A percentile compares a stretch with the other conserved stretches of the same genome.
Evolutionary conservation across 1,140 invertebrate species (phyloP).

Genomic region (Magallana ariakensis): DNA sequence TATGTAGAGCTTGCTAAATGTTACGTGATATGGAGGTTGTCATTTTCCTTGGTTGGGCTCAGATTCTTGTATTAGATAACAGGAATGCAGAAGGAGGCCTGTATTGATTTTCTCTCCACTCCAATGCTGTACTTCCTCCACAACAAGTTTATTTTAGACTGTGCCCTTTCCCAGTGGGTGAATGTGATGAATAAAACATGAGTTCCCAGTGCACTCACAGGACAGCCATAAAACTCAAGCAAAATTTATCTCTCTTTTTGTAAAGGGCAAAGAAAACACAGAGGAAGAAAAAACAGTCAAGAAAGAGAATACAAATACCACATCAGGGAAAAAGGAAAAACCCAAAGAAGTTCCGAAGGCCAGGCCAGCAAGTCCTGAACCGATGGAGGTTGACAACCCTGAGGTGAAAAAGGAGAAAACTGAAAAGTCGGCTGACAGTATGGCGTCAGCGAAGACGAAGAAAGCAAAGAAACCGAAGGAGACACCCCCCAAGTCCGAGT

Average conservation of each 20-base stretch:
- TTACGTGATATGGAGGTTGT: too few species aligned
- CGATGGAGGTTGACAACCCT: conserved; percentile 2
- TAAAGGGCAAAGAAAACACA: neutral
- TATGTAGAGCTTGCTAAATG: too few species aligned
- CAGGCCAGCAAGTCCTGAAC: neutral
- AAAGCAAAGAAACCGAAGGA: conserved; percentile 44
- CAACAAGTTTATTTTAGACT: too few species aligned
- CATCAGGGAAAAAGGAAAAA: conserved; percentile 22
- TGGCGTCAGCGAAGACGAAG: conserved; percentile 49
- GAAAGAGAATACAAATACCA: neutral
- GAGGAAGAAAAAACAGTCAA: conserved; percentile 10
- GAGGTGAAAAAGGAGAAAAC: conserved; percentile 9
- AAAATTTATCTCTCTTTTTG: neutral
- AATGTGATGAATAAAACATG: too few species aligned
- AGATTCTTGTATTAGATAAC: too few species aligned
- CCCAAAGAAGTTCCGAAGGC: neutral
- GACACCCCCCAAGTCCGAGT: neutral
- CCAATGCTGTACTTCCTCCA: too few species aligned
- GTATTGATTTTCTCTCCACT: too few species aligned
- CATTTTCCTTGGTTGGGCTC: too few species aligned
- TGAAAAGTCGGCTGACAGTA: conserved; percentile 3
- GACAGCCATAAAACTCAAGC: too few species aligned
- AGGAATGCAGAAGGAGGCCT: too few species aligned
- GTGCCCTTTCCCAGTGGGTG: too few species aligned
- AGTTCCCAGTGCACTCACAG: too few species aligned